These are phyloP conservation scores for Pammene aurita DNA, from an alignment of 2,888 invertebrate genomes.

Conservation along the genomic window DNA sequence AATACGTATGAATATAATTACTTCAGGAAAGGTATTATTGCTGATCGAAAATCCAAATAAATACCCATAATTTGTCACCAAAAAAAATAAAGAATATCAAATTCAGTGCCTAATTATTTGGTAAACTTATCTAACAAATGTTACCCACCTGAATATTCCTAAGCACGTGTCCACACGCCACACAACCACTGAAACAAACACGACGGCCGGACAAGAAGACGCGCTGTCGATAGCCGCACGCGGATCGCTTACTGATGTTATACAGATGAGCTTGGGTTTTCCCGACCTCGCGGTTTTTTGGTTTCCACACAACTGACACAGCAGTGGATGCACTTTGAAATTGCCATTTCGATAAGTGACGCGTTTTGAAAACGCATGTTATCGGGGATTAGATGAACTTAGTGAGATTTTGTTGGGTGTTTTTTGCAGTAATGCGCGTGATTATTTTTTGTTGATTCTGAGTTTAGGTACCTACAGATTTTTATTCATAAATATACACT, in stretches of 20 bases:
- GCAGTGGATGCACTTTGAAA: slow-evolving; percentile 17
- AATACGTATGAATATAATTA: too few species aligned
- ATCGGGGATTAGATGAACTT: slow-evolving; percentile 1
- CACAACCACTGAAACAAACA: slow-evolving; percentile 44
- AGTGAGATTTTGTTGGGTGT: not conserved
- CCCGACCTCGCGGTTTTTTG: slow-evolving; percentile 14
- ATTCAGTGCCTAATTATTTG: too few species aligned
- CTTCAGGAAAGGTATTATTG: too few species aligned
- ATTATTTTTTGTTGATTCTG: not conserved
- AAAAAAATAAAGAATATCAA: too few species aligned
- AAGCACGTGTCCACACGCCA: slow-evolving; percentile 38
- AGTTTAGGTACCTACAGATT: too few species aligned
- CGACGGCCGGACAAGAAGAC: slow-evolving; percentile 57
- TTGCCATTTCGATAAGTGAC: slow-evolving; percentile 1
- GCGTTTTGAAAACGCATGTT: slow-evolving; percentile 1
- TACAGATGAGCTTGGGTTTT: slow-evolving; percentile 36
- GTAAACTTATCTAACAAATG: not conserved
- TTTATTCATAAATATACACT: too few species aligned
- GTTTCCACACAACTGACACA: slow-evolving; percentile 4
- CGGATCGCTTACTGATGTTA: slow-evolving; percentile 31
- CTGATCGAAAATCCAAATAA: too few species aligned
- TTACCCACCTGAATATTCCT: slow-evolving; percentile 16
- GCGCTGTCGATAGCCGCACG: slow-evolving; percentile 54
- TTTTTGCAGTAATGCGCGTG: not conserved
- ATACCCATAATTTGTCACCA: too few species aligned